Percentiles rank a stretch among this genome's conserved stretches.
Evolutionary conservation across 64 coral and sea anemone species (phyloP).

Genomic region (Stichodactyla helianthus): DNA sequence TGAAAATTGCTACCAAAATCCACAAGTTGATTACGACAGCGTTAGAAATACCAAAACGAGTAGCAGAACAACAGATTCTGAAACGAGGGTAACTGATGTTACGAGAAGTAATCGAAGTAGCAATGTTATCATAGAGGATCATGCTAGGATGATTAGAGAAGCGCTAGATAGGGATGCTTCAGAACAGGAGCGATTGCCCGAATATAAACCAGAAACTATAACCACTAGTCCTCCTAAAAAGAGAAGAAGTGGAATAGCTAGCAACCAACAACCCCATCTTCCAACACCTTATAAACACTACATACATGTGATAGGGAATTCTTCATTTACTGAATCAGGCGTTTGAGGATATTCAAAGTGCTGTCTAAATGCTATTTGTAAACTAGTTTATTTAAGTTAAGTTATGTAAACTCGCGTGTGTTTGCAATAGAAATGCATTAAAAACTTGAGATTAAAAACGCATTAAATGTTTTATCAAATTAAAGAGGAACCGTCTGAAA

Average conservation of each 20-base stretch:
- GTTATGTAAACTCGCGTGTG: neutral
- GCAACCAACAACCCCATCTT: neutral
- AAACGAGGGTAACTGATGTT: neutral
- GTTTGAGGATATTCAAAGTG: neutral
- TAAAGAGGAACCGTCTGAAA: neutral
- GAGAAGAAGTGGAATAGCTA: neutral
- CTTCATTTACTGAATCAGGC: slow-evolving; percentile 11
- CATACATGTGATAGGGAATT: neutral
- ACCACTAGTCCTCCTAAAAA: neutral
- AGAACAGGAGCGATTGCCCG: neutral
- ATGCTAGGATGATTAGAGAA: neutral
- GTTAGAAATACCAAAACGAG: neutral
- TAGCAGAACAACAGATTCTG: slow-evolving; percentile 1
- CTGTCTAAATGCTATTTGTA: too few species aligned
- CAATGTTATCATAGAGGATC: too few species aligned
- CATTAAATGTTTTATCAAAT: neutral
- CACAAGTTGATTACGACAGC: neutral
- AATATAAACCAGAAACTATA: neutral
- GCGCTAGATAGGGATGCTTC: neutral
- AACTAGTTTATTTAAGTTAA: too few species aligned
- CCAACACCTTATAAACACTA: neutral
- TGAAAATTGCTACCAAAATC: neutral
- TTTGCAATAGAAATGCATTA: neutral
- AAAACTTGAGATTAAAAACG: neutral
- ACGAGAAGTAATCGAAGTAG: neutral